Base-by-base conservation (phyloP, 2,113 vertebrate genomes). In the Rhinogobius similis region DNA sequence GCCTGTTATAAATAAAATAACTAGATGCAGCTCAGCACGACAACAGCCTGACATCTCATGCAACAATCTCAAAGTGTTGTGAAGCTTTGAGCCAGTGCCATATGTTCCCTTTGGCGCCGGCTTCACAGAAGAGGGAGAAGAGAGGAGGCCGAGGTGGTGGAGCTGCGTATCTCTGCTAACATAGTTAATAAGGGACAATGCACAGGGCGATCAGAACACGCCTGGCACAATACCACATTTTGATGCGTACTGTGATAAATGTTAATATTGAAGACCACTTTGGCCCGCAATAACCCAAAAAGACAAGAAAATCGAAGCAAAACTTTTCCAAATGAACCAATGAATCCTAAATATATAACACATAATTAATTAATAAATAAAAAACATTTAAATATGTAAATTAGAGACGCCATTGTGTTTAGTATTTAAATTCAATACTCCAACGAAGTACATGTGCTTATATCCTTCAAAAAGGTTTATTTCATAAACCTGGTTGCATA, bases 101-200 rank as follows among this genome's bases (percentile, higher is more conserved):
- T 81, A 83, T 85, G 82, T 75, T 81, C 65, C 66, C 29, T 70
- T 72, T 75, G 82, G 78, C 61, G 12, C 71, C 52, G 29, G 50
- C 65, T 70, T 62, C 62, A 69, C 20, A 62, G 41, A 58, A 59
- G 68, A 69, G 39, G 16, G 62, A 63, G 70, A 61, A 73, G 48
- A 56, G 39, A 23, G 46, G 21, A n/a, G 24, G 41, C 12, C 16
- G 43, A 0, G 36, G 67, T 32, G 41, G 20, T 29, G 39, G 44
- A 21, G 67, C 62, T 65, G 59, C 23, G 10, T 73, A 41, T 44
- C 58, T 55, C 79, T 76, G 73, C 68, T 87, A 74, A 78, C 82
- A 74, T 43, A 75, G 76, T 62, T 88, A 88, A 50, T n/a, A 90
- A 82, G 82, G 63, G 77, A 79, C 78, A 66, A 75, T 16, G 69